Conservation (phyloP, 2,888 invertebrate species). For the Cartodere bifasciata region DNA sequence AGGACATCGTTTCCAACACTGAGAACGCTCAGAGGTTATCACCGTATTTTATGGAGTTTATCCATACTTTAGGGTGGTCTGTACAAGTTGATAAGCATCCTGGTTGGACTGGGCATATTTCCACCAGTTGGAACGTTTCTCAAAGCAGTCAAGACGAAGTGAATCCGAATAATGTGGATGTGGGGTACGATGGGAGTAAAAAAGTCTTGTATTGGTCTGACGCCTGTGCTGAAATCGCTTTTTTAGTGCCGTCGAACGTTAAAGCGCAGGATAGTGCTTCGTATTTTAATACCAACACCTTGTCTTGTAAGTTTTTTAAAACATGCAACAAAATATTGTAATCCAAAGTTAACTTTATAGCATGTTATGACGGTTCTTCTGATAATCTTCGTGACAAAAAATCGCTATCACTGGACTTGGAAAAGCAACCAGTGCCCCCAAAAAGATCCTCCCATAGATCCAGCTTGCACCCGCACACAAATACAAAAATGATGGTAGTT, state of each 20-base stretch:
- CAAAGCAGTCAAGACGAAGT: conserved; percentile 15
- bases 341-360: conserved; percentile 17
- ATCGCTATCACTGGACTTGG: conserved; percentile 58
- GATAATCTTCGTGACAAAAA: conserved; percentile 44
- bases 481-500: conserved; percentile 75
- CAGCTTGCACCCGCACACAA: conserved; percentile 43
- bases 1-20: conserved; percentile 66
- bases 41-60: conserved; percentile 42
- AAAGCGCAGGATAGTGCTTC: conserved; percentile 20
- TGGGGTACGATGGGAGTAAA: conserved; percentile 70
- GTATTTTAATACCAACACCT: conserved; percentile 24
- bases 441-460: conserved; percentile 42
- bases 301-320: conserved; percentile 27
- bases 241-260: conserved; percentile 66
- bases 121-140: conserved; percentile 61
- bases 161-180: conserved; percentile 41
- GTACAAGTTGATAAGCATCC: conserved; percentile 76
- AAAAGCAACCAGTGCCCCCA: conserved; percentile 49
- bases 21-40: conserved; percentile 37
- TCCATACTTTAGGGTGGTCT: conserved; percentile 74
- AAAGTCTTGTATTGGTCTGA: conserved; percentile 93
- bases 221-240: conserved; percentile 86
- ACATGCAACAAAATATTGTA: conserved; percentile 1
- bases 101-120: conserved; percentile 88
- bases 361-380: conserved; percentile 44